Conservation (phyloP, 2,888 invertebrate genomes). For the Meganola albula region DNA sequence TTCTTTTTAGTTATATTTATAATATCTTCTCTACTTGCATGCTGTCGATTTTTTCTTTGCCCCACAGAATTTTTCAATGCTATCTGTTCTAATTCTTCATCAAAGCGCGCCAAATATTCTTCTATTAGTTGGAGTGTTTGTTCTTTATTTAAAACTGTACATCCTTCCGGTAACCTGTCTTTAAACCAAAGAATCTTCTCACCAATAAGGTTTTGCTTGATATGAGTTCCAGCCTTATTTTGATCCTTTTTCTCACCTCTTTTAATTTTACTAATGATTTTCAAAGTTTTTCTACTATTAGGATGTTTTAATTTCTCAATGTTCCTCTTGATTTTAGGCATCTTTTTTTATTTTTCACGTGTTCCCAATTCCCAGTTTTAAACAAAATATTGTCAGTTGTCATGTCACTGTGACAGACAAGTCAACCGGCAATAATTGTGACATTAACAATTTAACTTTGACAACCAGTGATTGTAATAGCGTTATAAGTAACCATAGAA, state of each 20-base stretch:
- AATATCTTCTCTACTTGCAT: conserved; percentile 87
- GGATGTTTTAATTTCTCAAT: conserved; percentile 84
- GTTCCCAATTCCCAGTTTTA: conserved; percentile 17
- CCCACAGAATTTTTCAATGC: conserved; percentile 86
- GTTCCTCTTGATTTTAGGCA: conserved; percentile 60
- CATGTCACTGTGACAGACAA: too few relatives aligned
- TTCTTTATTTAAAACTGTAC: conserved; percentile 75
- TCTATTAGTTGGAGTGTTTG: conserved; percentile 79
- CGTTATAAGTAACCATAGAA: too few relatives aligned
- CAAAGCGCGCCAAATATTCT: conserved; percentile 77
- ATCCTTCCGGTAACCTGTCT: conserved; percentile 78
- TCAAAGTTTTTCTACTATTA: conserved; percentile 88
- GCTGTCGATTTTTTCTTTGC: conserved; percentile 84
- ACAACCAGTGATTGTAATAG: too few relatives aligned
- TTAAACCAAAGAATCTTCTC: conserved; percentile 90
- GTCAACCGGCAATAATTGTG: too few relatives aligned
- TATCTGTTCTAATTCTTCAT: conserved; percentile 88
- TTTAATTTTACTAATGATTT: conserved; percentile 83
- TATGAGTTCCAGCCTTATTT: conserved; percentile 79
- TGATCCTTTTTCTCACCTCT: conserved; percentile 80
- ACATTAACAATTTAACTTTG: too few relatives aligned
- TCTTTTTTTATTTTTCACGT: conserved; percentile 29
- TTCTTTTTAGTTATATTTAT: conserved; percentile 86
- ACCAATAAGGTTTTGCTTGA: conserved; percentile 84
- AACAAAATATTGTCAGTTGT: neutral